Percentiles rank a stretch among this genome's conserved stretches.
phyloP scores from a whole-genome alignment of 2,113 vertebrate species.

The Oostethus manadensis region DNA sequence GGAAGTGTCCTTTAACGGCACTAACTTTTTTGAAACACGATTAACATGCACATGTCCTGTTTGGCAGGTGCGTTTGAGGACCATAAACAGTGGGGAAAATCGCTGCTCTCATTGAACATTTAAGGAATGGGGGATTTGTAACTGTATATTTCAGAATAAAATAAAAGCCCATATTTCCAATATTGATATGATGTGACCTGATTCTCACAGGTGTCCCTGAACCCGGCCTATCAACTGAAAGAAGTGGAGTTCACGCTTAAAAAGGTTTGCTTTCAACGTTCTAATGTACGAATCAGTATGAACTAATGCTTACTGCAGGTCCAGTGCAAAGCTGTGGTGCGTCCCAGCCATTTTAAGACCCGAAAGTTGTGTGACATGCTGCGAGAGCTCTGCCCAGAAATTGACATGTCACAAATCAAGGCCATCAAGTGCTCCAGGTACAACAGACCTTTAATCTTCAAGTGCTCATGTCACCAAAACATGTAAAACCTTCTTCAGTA shows the following conservation, averaged over 20 bases:
- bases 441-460: not conserved
- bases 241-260: constrained; percentile 82
- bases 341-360: constrained; percentile 82
- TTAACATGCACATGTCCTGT: too few relatives aligned
- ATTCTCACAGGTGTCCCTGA: constrained; percentile 79
- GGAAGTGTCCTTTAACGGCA: too few relatives aligned
- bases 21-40: too few relatives aligned
- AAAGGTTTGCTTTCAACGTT: constrained; percentile 57
- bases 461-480: not conserved
- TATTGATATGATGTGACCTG: not conserved
- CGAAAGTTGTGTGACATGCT: constrained; percentile 87
- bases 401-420: constrained; percentile 70
- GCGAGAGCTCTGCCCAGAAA: constrained; percentile 81
- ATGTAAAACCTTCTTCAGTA: too few relatives aligned
- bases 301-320: constrained; percentile 68
- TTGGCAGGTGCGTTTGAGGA: too few relatives aligned
- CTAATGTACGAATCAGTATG: not conserved
- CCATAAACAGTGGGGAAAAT: too few relatives aligned
- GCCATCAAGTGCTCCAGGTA: constrained; percentile 81
- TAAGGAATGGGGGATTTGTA: too few relatives aligned
- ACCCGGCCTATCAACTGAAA: constrained; percentile 83
- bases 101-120: too few relatives aligned
- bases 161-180: too few relatives aligned
- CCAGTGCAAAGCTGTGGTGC: constrained; percentile 87
- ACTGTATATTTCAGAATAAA: too few relatives aligned